Evolutionary conservation across 1,140 invertebrate species (phyloP).

Genomic region (Polyergus mexicanus): DNA sequence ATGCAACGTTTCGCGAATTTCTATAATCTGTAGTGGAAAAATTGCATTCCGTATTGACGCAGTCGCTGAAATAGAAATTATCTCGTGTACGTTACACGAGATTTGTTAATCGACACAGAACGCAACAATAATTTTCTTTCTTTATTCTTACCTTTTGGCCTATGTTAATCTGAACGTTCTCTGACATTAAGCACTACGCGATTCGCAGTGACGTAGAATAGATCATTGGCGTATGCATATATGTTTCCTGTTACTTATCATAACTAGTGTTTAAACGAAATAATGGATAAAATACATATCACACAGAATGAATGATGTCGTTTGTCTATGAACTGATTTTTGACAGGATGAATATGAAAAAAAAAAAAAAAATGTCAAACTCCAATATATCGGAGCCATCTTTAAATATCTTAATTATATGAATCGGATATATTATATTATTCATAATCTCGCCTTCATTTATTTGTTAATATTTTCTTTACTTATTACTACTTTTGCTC

Average conservation of each 20-base stretch:
- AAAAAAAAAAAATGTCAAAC: too few species aligned
- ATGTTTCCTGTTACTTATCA: not conserved
- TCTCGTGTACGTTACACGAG: not conserved
- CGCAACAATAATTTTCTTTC: not conserved
- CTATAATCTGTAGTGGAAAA: not conserved
- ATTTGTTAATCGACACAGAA: not conserved
- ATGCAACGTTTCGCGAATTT: not conserved
- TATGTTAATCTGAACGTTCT: conserved; percentile 27
- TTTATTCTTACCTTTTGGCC: conserved; percentile 27
- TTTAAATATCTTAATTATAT: too few species aligned
- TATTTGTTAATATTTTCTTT: too few species aligned
- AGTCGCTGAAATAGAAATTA: conserved; percentile 5
- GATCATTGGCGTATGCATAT: conserved; percentile 1
- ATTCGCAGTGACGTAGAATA: conserved; percentile 5
- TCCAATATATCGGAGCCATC: too few species aligned
- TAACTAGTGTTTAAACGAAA: not conserved
- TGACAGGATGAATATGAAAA: too few species aligned
- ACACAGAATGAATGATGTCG: not conserved
- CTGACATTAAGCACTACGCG: not conserved
- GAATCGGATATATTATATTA: too few species aligned
- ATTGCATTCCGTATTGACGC: not conserved
- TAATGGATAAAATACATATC: not conserved
- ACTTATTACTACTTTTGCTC: too few species aligned
- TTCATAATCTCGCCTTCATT: too few species aligned
- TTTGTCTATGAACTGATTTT: not conserved